These are phyloP conservation scores for Dicrurus megarhynchus DNA, from an alignment of 2,113 vertebrate genomes.

Conservation along the genomic window DNA sequence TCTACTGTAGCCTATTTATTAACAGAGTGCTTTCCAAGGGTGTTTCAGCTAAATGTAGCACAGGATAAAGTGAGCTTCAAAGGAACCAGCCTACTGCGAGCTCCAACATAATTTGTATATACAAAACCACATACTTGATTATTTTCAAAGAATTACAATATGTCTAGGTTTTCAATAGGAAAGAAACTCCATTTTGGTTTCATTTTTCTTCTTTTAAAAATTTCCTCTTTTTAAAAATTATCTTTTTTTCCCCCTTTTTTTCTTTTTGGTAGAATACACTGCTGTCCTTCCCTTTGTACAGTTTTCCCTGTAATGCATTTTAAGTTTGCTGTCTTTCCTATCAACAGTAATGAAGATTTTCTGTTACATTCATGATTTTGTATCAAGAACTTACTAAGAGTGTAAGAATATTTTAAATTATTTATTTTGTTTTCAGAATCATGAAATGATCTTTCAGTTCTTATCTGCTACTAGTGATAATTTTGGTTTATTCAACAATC, in stretches of 20 bases:
- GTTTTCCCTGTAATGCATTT: neutral
- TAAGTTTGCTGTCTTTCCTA: neutral
- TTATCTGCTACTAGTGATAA: neutral
- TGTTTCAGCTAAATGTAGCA: neutral
- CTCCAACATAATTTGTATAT: neutral
- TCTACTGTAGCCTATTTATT: neutral
- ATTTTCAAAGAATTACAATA: neutral
- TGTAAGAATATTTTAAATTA: neutral
- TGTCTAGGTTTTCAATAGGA: neutral
- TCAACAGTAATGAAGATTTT: neutral
- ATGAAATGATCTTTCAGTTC: neutral
- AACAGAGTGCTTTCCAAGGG: neutral
- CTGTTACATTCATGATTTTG: neutral
- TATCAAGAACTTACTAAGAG: neutral
- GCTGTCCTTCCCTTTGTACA: neutral
- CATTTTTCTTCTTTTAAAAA: neutral
- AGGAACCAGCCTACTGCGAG: neutral
- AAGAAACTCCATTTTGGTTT: neutral
- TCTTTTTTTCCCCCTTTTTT: rapidly evolving
- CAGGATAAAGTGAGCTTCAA: neutral
- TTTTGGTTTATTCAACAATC: neutral
- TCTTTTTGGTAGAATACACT: neutral
- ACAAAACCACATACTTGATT: neutral
- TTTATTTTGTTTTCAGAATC: neutral
- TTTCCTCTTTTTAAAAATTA: rapidly evolving